Evolutionary conservation across 1,140 invertebrate species (phyloP).

Genomic region (Drosophila kurseongensis): DNA sequence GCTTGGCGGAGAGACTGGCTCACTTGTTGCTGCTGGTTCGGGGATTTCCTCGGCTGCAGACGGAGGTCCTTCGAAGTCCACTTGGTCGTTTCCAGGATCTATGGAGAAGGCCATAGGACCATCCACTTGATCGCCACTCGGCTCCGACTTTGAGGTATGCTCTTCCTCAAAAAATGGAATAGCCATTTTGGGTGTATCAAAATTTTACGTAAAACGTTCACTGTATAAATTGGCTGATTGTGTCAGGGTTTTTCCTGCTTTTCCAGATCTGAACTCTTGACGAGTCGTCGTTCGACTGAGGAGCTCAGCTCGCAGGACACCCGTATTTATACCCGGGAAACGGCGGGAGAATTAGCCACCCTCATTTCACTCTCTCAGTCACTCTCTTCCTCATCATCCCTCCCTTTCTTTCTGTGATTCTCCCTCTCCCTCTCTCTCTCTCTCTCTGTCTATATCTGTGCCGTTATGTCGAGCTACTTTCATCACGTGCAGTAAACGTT

Average conservation of each 20-base stretch:
- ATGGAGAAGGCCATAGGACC: conserved; percentile 40
- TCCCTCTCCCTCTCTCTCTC: conserved; percentile 6
- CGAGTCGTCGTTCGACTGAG: conserved; percentile 63
- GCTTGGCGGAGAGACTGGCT: conserved; percentile 35
- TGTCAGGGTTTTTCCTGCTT: conserved; percentile 6
- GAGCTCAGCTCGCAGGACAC: conserved; percentile 37
- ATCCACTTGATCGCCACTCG: conserved; percentile 72
- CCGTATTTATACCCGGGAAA: conserved; percentile 79
- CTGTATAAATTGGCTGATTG: conserved; percentile 6
- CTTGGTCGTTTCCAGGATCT: conserved; percentile 51
- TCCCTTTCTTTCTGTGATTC: conserved; percentile 1
- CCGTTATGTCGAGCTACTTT: conserved; percentile 67
- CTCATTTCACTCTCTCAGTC: conserved; percentile 24
- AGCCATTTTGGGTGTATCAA: conserved; percentile 51
- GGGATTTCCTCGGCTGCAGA: conserved; percentile 1
- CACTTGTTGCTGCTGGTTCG: conserved; percentile 54
- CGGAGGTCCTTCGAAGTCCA: conserved; percentile 64
- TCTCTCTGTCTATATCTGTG: conserved; percentile 39
- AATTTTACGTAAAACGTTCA: conserved; percentile 55
- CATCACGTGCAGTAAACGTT: conserved; percentile 71
- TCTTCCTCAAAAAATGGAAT: conserved; percentile 78
- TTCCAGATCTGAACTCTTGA: conserved; percentile 24
- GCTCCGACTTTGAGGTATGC: conserved; percentile 21
- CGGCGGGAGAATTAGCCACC: conserved; percentile 37
- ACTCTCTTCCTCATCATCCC: conserved; percentile 3